These are phyloP conservation scores for Pseudois nayaur DNA, from an alignment of 2,113 vertebrate genomes.

Conservation along the genomic window DNA sequence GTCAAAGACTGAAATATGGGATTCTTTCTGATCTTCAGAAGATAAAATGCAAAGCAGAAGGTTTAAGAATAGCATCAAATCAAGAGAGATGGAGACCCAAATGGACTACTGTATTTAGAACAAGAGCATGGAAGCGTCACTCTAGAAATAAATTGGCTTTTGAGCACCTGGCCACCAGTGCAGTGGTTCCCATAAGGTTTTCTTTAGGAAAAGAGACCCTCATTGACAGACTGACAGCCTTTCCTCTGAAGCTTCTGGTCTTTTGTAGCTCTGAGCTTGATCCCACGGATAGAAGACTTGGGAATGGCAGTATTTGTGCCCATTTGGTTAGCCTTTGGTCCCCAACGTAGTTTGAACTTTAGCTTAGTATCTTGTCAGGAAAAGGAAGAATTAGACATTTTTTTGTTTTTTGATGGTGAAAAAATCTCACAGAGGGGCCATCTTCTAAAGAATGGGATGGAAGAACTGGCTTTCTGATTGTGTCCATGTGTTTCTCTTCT, in stretches of 20 bases:
- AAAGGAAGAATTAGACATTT: neutral
- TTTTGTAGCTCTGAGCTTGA: neutral
- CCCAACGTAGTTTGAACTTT: neutral
- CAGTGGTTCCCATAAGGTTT: neutral
- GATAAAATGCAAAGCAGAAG: neutral
- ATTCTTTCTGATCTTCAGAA: conserved; percentile 5
- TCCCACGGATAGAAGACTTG: neutral
- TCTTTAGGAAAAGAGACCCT: neutral
- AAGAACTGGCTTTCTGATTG: neutral
- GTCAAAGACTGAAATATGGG: conserved; percentile 8
- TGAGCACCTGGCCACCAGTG: neutral
- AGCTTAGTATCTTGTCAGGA: neutral
- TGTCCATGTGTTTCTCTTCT: neutral
- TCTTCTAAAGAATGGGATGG: neutral
- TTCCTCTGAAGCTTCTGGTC: neutral
- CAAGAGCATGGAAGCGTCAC: neutral
- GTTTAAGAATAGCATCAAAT: neutral
- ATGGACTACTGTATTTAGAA: neutral
- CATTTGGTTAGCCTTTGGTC: neutral
- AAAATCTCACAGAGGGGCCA: neutral
- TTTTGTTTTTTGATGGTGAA: neutral
- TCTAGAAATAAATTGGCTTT: neutral
- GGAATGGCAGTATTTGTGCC: neutral
- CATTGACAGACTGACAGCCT: neutral
- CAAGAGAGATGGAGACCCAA: neutral